Percentiles rank a stretch among this genome's conserved stretches.
phyloP scores from a whole-genome alignment of 2,113 vertebrate species.

The Cyanoderma ruficeps region DNA sequence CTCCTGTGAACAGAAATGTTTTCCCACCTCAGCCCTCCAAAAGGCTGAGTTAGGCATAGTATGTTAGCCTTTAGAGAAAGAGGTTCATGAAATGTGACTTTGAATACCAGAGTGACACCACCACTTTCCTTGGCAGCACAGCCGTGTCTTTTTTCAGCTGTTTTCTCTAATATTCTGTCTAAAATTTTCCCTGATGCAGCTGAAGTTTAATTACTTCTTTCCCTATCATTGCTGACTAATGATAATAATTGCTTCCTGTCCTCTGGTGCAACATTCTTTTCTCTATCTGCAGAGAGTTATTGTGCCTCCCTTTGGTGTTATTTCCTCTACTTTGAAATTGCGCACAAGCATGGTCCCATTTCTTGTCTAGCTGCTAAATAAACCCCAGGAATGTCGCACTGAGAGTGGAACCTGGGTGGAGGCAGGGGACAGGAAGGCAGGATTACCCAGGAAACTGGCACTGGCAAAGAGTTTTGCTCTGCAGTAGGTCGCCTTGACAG shows the following conservation, averaged over 20 bases:
- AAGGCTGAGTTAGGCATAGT: background rate
- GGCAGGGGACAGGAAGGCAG: background rate
- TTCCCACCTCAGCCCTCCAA: background rate
- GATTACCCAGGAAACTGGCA: background rate
- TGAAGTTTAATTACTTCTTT: constrained; percentile 58
- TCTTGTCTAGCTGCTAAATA: background rate
- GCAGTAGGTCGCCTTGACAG: background rate
- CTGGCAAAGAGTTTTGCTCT: background rate
- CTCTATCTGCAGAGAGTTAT: constrained; percentile 24
- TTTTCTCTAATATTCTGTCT: constrained; percentile 1
- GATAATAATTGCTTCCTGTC: constrained; percentile 54
- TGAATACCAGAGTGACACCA: background rate
- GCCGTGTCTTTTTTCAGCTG: background rate
- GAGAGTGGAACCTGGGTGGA: background rate
- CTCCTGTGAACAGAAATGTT: background rate
- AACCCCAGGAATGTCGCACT: background rate
- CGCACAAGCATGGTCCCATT: background rate
- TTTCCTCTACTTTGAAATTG: constrained; percentile 19
- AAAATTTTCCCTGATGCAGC: constrained; percentile 53
- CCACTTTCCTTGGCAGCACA: background rate
- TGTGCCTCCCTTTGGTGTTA: constrained; percentile 29
- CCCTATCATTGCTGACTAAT: constrained; percentile 62
- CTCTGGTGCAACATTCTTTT: constrained; percentile 58
- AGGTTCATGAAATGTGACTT: background rate
- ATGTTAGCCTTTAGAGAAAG: background rate